These are phyloP conservation scores for Epistrophe eligans DNA, from an alignment of 2,888 invertebrate genomes.

Conservation along the genomic window DNA sequence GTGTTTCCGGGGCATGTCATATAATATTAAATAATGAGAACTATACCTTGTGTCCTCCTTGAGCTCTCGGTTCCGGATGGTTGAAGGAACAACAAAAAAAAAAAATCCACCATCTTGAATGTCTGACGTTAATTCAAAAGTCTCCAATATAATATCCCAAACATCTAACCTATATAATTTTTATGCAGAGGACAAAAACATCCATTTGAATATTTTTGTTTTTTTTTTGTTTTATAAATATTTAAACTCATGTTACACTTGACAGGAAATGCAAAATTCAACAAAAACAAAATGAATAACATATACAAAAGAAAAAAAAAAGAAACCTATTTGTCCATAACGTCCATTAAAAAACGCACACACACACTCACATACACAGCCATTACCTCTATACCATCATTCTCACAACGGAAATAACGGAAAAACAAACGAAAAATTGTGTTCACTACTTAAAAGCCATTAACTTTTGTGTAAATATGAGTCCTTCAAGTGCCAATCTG, in stretches of 20 bases:
- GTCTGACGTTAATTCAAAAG: constrained; percentile 9
- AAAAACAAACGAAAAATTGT: constrained; percentile 52
- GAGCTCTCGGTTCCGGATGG: not conserved
- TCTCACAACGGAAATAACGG: constrained; percentile 30
- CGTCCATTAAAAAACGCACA: constrained; percentile 36
- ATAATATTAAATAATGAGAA: constrained; percentile 42
- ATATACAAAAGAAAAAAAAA: not conserved
- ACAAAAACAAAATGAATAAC: not conserved
- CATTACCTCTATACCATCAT: not conserved
- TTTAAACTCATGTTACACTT: constrained; percentile 38
- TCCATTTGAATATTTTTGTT: not conserved
- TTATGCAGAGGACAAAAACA: not conserved
- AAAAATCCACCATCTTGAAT: constrained; percentile 24
- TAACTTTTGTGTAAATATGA: constrained; percentile 73
- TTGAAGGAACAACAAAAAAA: not conserved
- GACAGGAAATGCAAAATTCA: constrained; percentile 31
- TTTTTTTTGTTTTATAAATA: constrained; percentile 5
- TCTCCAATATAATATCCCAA: not conserved
- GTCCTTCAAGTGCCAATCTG: constrained; percentile 73
- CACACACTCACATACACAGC: constrained; percentile 1
- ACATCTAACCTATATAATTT: not conserved
- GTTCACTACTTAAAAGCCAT: constrained; percentile 70
- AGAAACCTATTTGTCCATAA: constrained; percentile 44
- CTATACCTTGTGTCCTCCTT: not conserved
- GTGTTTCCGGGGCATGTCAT: constrained; percentile 40